Evolutionary conservation across 2,797 vertebrate genomes (phyloP), one percentile per base, ranked within the genome.

Genomic region (Micromesistius poutassou): DNA sequence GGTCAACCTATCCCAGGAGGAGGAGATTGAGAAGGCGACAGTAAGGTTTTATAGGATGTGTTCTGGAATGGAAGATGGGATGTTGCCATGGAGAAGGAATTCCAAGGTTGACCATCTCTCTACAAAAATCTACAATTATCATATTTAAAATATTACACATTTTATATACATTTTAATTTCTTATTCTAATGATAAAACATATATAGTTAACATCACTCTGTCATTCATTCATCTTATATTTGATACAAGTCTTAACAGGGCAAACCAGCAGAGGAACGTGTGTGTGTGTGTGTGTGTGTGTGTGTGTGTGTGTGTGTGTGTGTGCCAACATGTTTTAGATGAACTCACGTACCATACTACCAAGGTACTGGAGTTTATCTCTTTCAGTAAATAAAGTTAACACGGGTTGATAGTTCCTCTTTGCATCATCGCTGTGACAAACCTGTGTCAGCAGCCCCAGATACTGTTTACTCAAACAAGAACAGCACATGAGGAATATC

Each of bases 341-440:
- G 4, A 68, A 68, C n/a, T 68, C 25, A 50, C n/a, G 30, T 35
- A 46, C 76, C 68, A 8, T 16, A 62, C 22, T 71, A 50, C 72
- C 14, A 36, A 16, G 19, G 19, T 75, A 25, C 30, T 7, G 3
- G 7, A 80, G 33, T n/a, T 76, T 80, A 68, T 82, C 76, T 78
- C 70, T 72, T 36, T 75, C 74, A 71, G 33, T 4, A 72, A 25
- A 38, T 19, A 10, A 12, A 76, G 78, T 74, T 55, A 76, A 2
- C 16, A 30, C 36, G 33, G 28, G 74, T 16, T 30, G 31, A 42
- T 25, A 16, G 25, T 31, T 35, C 14, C 42, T 73, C 36, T 4
- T 9, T 30, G 74, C 50, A 66, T 66, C 10, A 62, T 22, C 22
- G 55, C 55, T 2, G 22, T 62, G 22, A 62, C 55, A 62, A n/a